Evolutionary conservation across 35 echinoderm and acorn worm genomes (phyloP), one percentile per base, ranked within the genome.

Genomic region (Anneissia japonica): DNA sequence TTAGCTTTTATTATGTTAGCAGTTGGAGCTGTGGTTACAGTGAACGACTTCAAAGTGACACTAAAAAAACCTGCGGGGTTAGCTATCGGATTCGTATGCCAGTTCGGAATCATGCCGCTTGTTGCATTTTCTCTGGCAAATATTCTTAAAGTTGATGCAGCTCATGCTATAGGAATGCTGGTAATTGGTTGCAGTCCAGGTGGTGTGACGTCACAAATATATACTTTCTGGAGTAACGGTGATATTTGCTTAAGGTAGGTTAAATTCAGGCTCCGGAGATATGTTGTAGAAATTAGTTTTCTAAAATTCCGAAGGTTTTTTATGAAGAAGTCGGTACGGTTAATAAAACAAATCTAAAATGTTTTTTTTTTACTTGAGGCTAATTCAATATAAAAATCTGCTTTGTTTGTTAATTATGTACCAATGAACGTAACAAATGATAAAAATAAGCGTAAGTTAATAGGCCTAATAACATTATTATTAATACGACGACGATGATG

Each of bases 181-280:
- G 82, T 95, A 26, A 85, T 77, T 12, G 85, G 80, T 7, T 88
- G 83, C 26, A 85, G 83, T 35, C 93, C 93, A 11, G 93, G 93
- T 6, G 93, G 93, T 14, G 82, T 83, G 36, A 88, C 89, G 10
- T 95, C 93, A 29, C 91, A 95, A 81, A 75, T 95, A 0, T 91
- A 84, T 32, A 91, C 89, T 26, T 95, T 80, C 46, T 95, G 89
- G 89, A 46, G 46, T 21, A 23, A 91, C 13, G 93, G 89, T 26
- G 93, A 95, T 83, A 83, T 95, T 34, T 91, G 89, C 11, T 75
- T 95, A 32, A 95, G 93, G 93, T 95, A 80, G n/a, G n/a, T n/a
- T n/a, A n/a, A n/a, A n/a, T n/a, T n/a, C n/a, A n/a, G n/a, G n/a
- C n/a, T n/a, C n/a, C n/a, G n/a, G n/a, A n/a, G n/a, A n/a, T n/a